Percentiles rank a stretch among this genome's conserved stretches.
These are phyloP conservation scores for Brachionichthys hirsutus DNA, from an alignment of 2,113 vertebrate species.

Conservation along the genomic window DNA sequence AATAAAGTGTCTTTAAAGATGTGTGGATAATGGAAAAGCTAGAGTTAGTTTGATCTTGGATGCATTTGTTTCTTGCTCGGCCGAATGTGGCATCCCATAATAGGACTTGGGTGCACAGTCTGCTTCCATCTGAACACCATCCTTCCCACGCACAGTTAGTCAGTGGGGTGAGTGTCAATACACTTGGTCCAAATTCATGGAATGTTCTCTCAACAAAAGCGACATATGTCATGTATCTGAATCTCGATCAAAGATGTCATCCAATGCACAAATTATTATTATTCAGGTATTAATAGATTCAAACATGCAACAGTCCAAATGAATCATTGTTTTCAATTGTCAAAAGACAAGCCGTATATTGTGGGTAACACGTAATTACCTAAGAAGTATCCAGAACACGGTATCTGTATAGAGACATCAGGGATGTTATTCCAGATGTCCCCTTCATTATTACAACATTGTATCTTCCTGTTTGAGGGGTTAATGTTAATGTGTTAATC, in stretches of 20 bases:
- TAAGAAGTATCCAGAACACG: neutral
- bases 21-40: neutral
- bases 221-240: slow-evolving; percentile 12
- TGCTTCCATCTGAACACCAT: slow-evolving; percentile 38
- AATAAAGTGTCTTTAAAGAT: neutral
- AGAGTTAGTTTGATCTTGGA: neutral
- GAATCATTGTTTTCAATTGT: too few species aligned
- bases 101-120: slow-evolving; percentile 15
- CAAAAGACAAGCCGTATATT: too few species aligned
- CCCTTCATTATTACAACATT: neutral
- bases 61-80: neutral
- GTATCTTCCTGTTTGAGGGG: neutral
- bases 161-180: slow-evolving; percentile 27
- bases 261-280: neutral
- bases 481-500: neutral
- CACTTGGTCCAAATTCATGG: slow-evolving; percentile 20
- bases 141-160: slow-evolving; percentile 45
- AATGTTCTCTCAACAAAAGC: slow-evolving; percentile 19
- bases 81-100: slow-evolving; percentile 1
- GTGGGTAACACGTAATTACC: too few species aligned
- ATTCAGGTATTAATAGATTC: neutral
- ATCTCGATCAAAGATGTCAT: slow-evolving; percentile 14
- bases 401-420: neutral
- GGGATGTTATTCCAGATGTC: neutral
- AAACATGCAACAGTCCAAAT: too few species aligned